Base-by-base conservation (phyloP, 2,888 invertebrate species). In the Dichetophora obliterata region DNA sequence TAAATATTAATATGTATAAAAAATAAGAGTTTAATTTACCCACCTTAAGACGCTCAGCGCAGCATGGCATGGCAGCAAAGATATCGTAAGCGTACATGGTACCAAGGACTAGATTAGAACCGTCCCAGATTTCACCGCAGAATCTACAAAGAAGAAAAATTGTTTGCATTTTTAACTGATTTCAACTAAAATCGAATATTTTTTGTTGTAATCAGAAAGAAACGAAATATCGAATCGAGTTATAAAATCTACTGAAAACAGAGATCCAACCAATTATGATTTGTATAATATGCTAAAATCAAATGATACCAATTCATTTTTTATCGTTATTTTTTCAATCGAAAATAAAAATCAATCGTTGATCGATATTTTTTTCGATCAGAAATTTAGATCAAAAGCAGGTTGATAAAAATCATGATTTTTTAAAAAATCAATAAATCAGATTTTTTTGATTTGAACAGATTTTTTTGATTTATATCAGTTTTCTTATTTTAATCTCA, bases 51-150 rank as follows among this genome's bases (percentile, higher is more conserved):
- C 98, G 92, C 87, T 97, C 96, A 86, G 94, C 93, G 91, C 98
- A 98, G 90, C 98, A 99, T 22, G 98, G 97, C 91, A 95, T 96
- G 79, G 98, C 97, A 88, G 98, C 98, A 89, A 99, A 98, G 84
- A 99, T 96, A 90, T 99, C 98, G 88, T 98, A 99, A 78, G 97
- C 96, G 91, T 99, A 99, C 96, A 98, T 98, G 81, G 98, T 98
- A 82, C 98, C 98, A 77, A 98, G 92, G 77, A 98, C 96, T 80
- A 98, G 92, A 72, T 96, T 95, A 31, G 96, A 95, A 34, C 98
- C 98, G 87, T 97, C 96, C 97, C 97, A 98, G 83, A 94, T 94
- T 84, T 93, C 93, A 69, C 92, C 92, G 89, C 97, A 97, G 90
- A 94, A 95, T 86, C 90, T 90, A 66, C 22, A 80, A 81, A 70